Conservation (phyloP, 2,113 vertebrate species). For the Steatornis caripensis region DNA sequence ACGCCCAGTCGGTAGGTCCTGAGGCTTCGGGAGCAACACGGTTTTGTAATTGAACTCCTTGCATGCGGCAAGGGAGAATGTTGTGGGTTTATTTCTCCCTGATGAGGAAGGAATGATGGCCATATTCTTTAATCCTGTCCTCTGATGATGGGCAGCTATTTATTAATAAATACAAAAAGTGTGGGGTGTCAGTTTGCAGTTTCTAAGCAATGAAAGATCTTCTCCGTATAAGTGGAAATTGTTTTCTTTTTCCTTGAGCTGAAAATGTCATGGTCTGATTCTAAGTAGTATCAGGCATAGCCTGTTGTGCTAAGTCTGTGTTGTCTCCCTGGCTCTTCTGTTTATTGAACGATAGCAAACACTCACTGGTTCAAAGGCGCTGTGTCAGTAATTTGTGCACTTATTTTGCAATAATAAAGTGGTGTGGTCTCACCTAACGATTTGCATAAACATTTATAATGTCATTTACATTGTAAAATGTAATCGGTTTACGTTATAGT, state of each 20-base stretch:
- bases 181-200: background rate
- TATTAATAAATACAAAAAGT: background rate
- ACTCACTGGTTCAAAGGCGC: background rate
- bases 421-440: background rate
- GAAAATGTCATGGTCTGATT: background rate
- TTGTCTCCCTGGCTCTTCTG: background rate
- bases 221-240: background rate
- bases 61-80: background rate
- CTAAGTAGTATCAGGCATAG: background rate
- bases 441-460: background rate
- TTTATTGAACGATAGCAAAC: background rate
- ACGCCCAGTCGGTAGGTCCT: accelerated
- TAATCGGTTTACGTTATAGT: background rate
- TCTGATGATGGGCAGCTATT: background rate
- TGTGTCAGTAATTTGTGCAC: background rate
- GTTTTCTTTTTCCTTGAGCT: background rate
- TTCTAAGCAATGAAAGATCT: background rate
- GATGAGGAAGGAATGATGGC: background rate
- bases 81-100: background rate
- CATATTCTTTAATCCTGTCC: background rate
- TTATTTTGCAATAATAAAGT: background rate
- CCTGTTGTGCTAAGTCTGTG: background rate
- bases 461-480: background rate
- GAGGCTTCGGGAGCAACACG: background rate
- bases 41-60: background rate